These are phyloP conservation scores for Charina bottae DNA, from an alignment of 2,113 vertebrate species.

Conservation along the genomic window DNA sequence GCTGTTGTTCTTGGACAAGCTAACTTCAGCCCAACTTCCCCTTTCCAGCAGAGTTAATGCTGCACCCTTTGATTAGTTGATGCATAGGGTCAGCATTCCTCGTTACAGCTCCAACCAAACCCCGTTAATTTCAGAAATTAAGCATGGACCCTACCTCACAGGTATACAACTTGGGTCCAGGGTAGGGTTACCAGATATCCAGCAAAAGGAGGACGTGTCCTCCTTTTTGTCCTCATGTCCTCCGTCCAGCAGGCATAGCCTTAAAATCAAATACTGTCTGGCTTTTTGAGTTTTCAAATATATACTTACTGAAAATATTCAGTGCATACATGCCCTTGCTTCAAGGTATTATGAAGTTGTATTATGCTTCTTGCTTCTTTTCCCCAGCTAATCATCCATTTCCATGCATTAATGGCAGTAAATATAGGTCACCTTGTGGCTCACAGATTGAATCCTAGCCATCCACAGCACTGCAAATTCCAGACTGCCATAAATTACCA, in stretches of 20 bases:
- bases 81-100: not conserved
- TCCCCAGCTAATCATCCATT: not conserved
- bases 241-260: not conserved
- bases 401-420: not conserved
- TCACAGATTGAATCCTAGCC: not conserved
- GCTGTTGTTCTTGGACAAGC: not conserved
- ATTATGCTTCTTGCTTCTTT: not conserved
- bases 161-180: not conserved
- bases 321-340: too few species aligned
- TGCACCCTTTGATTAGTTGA: not conserved
- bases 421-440: slow-evolving; percentile 4
- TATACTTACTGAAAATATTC: not conserved
- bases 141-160: not conserved
- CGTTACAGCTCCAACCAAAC: not conserved
- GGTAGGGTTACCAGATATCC: not conserved
- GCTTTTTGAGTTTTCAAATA: not conserved
- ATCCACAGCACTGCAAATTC: not conserved
- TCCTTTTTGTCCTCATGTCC: not conserved
- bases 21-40: not conserved
- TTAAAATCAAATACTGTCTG: not conserved
- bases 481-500: not conserved
- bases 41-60: not conserved
- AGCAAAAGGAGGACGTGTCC: not conserved
- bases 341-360: too few species aligned
- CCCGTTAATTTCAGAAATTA: not conserved